phyloP scores from a whole-genome alignment of 2,888 invertebrate species.

The Meteorus colon region DNA sequence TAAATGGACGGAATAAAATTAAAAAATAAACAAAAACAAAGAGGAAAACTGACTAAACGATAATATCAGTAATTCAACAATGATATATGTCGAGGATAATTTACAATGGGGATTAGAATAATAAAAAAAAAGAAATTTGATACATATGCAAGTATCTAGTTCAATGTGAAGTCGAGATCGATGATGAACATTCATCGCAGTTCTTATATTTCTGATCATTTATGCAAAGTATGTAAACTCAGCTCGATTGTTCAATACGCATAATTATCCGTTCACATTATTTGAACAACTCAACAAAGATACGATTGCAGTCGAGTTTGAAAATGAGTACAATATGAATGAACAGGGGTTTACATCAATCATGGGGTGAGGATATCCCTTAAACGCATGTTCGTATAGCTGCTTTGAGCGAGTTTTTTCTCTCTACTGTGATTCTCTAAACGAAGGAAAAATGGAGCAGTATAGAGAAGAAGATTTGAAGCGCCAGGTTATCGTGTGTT shows the following conservation, averaged over 20 bases:
- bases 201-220: not conserved
- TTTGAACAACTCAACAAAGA: not conserved
- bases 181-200: not conserved
- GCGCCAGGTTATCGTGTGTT: not conserved
- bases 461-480: not conserved
- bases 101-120: slow-evolving; percentile 10
- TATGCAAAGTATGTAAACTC: not conserved
- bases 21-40: not conserved
- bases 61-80: not conserved
- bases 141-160: not conserved
- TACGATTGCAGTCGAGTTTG: not conserved
- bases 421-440: not conserved
- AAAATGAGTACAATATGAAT: not conserved
- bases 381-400: not conserved
- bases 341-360: not conserved
- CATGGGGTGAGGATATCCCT: not conserved
- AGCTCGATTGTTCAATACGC: not conserved
- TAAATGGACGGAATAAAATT: slow-evolving; percentile 25
- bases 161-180: not conserved
- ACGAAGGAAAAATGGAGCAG: slow-evolving; percentile 1
- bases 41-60: not conserved
- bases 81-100: not conserved
- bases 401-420: not conserved
- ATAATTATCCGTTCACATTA: not conserved
- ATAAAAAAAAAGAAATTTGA: not conserved